phyloP scores from a whole-genome alignment of 1,140 invertebrate species.

The Oedothorax gibbosus region DNA sequence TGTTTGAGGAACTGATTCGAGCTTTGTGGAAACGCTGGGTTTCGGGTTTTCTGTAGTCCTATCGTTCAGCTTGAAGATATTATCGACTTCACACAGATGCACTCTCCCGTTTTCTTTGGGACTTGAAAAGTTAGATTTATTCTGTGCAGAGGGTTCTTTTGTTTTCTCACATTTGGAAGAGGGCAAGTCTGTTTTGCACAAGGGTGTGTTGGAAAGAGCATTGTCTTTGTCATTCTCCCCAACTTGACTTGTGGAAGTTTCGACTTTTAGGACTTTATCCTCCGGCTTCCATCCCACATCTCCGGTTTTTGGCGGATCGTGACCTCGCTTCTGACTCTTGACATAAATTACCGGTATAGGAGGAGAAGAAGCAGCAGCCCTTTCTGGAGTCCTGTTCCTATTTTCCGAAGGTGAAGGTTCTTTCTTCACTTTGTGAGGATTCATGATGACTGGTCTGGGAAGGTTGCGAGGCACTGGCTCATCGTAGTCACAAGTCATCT shows the following conservation, averaged over 20 bases:
- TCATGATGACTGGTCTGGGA: conserved; percentile 52
- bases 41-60: conserved; percentile 42
- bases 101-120: conserved; percentile 49
- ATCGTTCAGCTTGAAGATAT: conserved; percentile 41
- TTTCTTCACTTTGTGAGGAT: conserved; percentile 39
- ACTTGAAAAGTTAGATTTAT: not conserved
- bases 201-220: not conserved
- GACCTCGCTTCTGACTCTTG: conserved; percentile 30
- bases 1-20: conserved; percentile 21
- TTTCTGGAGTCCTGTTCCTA: not conserved
- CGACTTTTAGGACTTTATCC: not conserved
- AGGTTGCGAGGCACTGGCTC: conserved; percentile 41
- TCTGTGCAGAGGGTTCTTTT: not conserved
- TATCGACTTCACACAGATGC: conserved; percentile 51
- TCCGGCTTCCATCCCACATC: not conserved
- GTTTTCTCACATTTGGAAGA: conserved; percentile 18
- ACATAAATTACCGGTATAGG: not conserved
- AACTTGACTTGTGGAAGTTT: not conserved
- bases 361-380: not conserved
- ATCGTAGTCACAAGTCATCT: conserved; percentile 21
- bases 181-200: not conserved
- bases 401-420: not conserved
- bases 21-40: conserved; percentile 11
- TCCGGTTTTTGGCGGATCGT: conserved; percentile 16
- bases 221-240: conserved; percentile 14